These are phyloP conservation scores for Hydriomena furcata DNA, from an alignment of 2,888 invertebrate species.

Conservation along the genomic window DNA sequence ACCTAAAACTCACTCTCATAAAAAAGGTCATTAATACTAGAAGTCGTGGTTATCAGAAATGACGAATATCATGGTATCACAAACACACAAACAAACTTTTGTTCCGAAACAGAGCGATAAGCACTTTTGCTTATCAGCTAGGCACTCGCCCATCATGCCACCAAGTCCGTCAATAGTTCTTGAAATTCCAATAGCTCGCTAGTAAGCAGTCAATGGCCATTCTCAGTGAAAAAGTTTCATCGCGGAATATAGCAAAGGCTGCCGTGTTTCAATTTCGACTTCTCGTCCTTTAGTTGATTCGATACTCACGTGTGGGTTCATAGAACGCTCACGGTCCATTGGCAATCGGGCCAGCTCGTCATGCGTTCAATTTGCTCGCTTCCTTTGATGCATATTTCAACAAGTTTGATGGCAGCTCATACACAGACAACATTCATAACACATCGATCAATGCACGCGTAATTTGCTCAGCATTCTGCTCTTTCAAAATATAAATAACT, in stretches of 20 bases:
- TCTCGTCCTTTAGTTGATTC: slow-evolving; percentile 34
- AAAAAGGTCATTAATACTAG: no score
- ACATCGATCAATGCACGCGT: slow-evolving; percentile 41
- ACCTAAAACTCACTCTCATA: no score
- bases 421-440: slow-evolving; percentile 39
- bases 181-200: not conserved
- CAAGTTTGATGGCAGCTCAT: slow-evolving; percentile 47
- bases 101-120: no score
- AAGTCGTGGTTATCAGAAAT: no score
- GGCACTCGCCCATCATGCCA: no score
- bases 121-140: no score
- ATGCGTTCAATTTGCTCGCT: slow-evolving; percentile 54
- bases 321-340: slow-evolving; percentile 41
- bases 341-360: slow-evolving; percentile 45
- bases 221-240: slow-evolving; percentile 19
- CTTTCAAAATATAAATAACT: slow-evolving; percentile 29
- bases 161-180: slow-evolving; percentile 1
- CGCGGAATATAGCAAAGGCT: slow-evolving; percentile 15
- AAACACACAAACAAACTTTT: no score
- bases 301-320: slow-evolving; percentile 28
- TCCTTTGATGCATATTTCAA: slow-evolving; percentile 67
- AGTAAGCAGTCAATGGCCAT: not conserved
- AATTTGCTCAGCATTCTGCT: slow-evolving; percentile 32
- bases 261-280: slow-evolving; percentile 25
- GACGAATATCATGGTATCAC: no score